Conservation (phyloP, 2,113 vertebrate species). For the Gopherus evgoodei region DNA sequence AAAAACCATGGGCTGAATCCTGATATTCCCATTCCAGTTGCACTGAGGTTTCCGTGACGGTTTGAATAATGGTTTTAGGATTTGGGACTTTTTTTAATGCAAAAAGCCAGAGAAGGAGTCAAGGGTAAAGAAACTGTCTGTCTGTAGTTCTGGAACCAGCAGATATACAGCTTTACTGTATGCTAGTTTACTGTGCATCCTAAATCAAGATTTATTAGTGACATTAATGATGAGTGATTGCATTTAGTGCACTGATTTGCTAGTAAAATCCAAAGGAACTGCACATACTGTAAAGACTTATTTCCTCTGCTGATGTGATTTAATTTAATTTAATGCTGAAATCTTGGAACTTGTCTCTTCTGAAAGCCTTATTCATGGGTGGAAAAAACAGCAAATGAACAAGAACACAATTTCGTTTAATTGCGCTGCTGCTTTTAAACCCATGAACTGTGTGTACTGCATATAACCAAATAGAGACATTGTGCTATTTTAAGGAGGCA, state of each 20-base stretch:
- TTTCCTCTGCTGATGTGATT: slow-evolving; percentile 65
- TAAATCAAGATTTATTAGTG: slow-evolving; percentile 21
- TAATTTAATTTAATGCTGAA: slow-evolving; percentile 56
- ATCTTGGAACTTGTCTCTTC: slow-evolving; percentile 32
- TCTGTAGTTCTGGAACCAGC: fast-evolving
- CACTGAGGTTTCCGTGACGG: fast-evolving
- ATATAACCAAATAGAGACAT: background rate
- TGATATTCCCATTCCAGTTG: background rate
- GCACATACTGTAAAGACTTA: slow-evolving; percentile 41
- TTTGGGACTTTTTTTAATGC: fast-evolving
- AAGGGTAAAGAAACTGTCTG: background rate
- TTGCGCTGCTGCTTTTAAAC: background rate
- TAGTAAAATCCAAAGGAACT: slow-evolving; percentile 38
- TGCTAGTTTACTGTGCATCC: background rate
- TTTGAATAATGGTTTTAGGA: fast-evolving
- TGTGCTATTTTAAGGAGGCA: background rate
- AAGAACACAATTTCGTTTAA: background rate
- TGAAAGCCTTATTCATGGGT: slow-evolving; percentile 21
- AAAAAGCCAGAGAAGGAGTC: fast-evolving
- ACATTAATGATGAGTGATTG: slow-evolving; percentile 37
- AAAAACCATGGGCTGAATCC: background rate
- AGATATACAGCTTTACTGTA: fast-evolving
- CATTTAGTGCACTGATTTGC: slow-evolving; percentile 43
- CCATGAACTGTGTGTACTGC: background rate
- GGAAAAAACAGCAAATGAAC: slow-evolving; percentile 36